Percentiles rank a stretch among this genome's conserved stretches.
Conservation (phyloP, 2,797 vertebrate species). For the Eurystomus glaucurus region DNA sequence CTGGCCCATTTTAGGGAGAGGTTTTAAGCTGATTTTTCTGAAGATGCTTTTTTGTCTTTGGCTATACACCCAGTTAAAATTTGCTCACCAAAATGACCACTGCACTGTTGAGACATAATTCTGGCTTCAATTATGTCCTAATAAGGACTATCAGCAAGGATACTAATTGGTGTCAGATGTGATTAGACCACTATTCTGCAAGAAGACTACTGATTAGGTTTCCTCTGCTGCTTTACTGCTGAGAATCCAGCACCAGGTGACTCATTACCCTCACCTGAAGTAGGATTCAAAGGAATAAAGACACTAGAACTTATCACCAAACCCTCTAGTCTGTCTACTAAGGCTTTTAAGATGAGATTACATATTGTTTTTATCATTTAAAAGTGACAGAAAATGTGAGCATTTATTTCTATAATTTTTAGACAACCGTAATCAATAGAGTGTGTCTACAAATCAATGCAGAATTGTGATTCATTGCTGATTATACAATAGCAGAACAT, state of each 20-base stretch:
- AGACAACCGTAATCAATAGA: background rate
- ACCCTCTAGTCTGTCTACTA: background rate
- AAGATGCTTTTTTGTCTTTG: background rate
- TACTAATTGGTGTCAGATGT: constrained; percentile 39
- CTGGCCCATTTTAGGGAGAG: background rate
- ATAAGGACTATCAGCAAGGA: constrained; percentile 12
- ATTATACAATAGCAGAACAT: background rate
- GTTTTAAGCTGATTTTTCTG: background rate
- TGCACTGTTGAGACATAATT: background rate
- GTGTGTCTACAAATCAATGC: background rate
- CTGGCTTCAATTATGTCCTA: background rate
- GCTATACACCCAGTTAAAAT: background rate
- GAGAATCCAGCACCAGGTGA: background rate
- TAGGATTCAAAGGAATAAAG: background rate
- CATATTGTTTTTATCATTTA: background rate
- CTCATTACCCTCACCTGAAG: background rate
- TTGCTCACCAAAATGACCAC: background rate
- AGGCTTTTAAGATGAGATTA: background rate
- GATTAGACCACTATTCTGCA: constrained; percentile 38
- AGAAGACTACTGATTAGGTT: background rate
- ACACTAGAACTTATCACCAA: background rate
- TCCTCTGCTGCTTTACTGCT: background rate
- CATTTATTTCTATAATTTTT: background rate
- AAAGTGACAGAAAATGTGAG: background rate
- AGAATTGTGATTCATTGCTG: background rate